phyloP scores from a whole-genome alignment of 2,888 invertebrate genomes.

The Cepaea hortensis region DNA sequence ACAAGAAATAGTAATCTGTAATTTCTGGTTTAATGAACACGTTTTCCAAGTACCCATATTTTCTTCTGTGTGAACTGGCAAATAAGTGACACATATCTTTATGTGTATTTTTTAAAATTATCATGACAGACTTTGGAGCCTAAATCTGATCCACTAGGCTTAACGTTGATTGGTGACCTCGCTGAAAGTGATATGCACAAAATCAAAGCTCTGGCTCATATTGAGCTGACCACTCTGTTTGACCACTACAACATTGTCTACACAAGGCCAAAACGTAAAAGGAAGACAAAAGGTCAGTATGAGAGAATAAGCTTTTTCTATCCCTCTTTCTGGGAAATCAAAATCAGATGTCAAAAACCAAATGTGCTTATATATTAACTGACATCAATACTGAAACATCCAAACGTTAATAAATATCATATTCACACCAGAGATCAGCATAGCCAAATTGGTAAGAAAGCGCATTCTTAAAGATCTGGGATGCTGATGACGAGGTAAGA shows the following conservation, averaged over 20 bases:
- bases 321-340: background rate
- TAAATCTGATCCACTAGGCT: constrained; percentile 64
- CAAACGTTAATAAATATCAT: background rate
- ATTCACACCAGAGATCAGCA: too few relatives aligned
- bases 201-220: constrained; percentile 69
- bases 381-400: background rate
- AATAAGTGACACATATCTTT: too few relatives aligned
- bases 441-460: too few relatives aligned
- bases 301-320: background rate
- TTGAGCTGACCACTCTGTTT: constrained; percentile 75
- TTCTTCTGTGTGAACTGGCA: too few relatives aligned
- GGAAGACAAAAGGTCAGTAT: constrained; percentile 67
- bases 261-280: constrained; percentile 70
- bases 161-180: constrained; percentile 72
- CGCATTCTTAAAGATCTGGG: too few relatives aligned
- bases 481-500: too few relatives aligned
- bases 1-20: too few relatives aligned
- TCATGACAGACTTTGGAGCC: constrained; percentile 53
- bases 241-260: constrained; percentile 72
- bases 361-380: too few relatives aligned
- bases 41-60: too few relatives aligned
- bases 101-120: background rate
- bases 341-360: background rate
- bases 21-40: background rate
- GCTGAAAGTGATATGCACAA: constrained; percentile 67